Conservation (phyloP, 2,113 vertebrate species). For the Tinamus guttatus region DNA sequence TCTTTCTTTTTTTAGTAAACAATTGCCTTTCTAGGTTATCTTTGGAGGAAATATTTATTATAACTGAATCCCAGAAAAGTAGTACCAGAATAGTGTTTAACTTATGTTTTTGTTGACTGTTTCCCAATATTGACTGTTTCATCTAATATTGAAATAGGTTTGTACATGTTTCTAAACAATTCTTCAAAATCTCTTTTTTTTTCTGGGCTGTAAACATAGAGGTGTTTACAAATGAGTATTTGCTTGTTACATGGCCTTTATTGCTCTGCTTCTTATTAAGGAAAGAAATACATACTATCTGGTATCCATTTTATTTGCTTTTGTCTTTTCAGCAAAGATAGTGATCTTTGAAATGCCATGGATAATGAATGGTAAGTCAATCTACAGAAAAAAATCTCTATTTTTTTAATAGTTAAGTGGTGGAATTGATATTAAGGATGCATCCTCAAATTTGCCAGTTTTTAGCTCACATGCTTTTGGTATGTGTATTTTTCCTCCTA, state of each 20-base stretch:
- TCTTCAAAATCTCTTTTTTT: neutral
- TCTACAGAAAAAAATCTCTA: neutral
- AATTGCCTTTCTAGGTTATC: neutral
- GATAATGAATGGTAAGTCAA: constrained; percentile 95
- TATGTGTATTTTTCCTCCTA: neutral
- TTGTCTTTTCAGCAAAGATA: constrained; percentile 90
- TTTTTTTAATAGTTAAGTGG: neutral
- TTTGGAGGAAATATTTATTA: neutral
- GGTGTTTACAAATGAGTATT: neutral
- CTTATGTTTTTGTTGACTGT: neutral
- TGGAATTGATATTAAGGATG: neutral
- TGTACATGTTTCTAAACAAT: neutral
- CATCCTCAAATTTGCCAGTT: neutral
- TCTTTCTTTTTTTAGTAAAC: neutral
- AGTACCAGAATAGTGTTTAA: neutral
- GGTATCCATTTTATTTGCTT: neutral
- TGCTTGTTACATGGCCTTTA: accelerated
- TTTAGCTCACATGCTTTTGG: neutral
- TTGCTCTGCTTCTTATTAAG: neutral
- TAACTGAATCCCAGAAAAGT: neutral
- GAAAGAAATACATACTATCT: neutral
- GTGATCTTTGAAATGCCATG: constrained; percentile 98
- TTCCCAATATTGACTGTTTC: neutral
- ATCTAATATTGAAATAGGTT: neutral
- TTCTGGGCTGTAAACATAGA: neutral